Conservation (phyloP, 2,113 vertebrate genomes). For the Heterotis niloticus region DNA sequence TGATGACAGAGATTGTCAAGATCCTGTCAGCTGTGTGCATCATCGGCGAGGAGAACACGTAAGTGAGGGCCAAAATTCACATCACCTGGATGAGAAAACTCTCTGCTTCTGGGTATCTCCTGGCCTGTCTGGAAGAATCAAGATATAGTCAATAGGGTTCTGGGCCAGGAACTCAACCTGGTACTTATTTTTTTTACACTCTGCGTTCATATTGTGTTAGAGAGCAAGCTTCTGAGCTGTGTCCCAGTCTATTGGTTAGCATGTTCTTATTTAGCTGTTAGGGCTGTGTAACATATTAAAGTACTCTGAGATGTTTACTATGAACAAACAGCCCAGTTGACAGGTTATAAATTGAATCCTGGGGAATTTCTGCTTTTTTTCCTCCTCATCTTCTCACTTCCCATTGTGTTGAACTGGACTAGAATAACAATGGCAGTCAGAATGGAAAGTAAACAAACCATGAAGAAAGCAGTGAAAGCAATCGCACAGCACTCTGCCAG, state of each 20-base stretch:
- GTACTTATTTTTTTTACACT: background rate
- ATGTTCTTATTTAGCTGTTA: conserved; percentile 46
- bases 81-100: background rate
- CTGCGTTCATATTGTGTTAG: conserved; percentile 29
- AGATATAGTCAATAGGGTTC: conserved; percentile 1
- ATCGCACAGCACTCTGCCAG: background rate
- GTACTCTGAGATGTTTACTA: conserved; percentile 48
- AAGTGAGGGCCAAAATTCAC: conserved; percentile 48
- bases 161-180: conserved; percentile 5
- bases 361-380: conserved; percentile 26
- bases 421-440: conserved; percentile 58
- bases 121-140: no score
- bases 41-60: conserved; percentile 92
- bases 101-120: background rate
- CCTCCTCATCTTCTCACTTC: conserved; percentile 34
- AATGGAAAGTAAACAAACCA: conserved; percentile 52
- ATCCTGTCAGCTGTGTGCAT: conserved; percentile 94
- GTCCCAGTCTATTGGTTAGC: conserved; percentile 37
- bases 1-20: conserved; percentile 98
- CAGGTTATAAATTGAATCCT: conserved; percentile 66
- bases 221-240: conserved; percentile 30
- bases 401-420: conserved; percentile 52
- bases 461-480: background rate
- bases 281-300: conserved; percentile 53
- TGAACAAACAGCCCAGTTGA: conserved; percentile 52